phyloP scores from a whole-genome alignment of 2,888 invertebrate genomes.

The Phoronis australis region DNA sequence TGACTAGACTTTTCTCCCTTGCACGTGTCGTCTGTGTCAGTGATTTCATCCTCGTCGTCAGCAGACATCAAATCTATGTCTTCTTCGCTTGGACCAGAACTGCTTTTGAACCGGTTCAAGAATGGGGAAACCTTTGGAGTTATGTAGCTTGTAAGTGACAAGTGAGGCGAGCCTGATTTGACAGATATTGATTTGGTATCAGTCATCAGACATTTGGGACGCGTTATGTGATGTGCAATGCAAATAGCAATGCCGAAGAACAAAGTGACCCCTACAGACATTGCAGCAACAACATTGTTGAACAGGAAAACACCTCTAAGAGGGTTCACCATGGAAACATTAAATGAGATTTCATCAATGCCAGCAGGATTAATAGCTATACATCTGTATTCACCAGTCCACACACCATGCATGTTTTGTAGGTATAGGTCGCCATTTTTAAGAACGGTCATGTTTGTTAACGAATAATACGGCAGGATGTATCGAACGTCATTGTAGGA shows the following conservation, averaged over 20 bases:
- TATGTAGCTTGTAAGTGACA: conserved; percentile 9
- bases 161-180: conserved; percentile 3
- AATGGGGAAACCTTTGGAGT: too few species aligned
- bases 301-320: conserved; percentile 16
- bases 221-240: conserved; percentile 19
- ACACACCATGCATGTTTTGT: conserved; percentile 25
- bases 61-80: too few species aligned
- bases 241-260: conserved; percentile 28
- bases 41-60: too few species aligned
- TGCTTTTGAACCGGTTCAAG: too few species aligned
- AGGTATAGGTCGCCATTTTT: conserved; percentile 23
- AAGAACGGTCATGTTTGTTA: conserved; percentile 15
- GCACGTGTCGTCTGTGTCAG: too few species aligned
- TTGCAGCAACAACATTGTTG: conserved; percentile 26
- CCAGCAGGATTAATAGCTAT: conserved; percentile 28
- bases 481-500: too few species aligned
- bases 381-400: conserved; percentile 34
- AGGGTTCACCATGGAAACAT: conserved; percentile 15
- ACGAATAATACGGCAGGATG: too few species aligned
- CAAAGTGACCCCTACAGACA: conserved; percentile 19
- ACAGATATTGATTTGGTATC: conserved; percentile 6
- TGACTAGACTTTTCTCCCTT: too few species aligned
- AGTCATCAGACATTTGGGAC: conserved; percentile 6
- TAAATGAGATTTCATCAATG: conserved; percentile 17
- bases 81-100: too few species aligned